Conservation (phyloP, 2,888 invertebrate species). For the Bombyx huttoni region DNA sequence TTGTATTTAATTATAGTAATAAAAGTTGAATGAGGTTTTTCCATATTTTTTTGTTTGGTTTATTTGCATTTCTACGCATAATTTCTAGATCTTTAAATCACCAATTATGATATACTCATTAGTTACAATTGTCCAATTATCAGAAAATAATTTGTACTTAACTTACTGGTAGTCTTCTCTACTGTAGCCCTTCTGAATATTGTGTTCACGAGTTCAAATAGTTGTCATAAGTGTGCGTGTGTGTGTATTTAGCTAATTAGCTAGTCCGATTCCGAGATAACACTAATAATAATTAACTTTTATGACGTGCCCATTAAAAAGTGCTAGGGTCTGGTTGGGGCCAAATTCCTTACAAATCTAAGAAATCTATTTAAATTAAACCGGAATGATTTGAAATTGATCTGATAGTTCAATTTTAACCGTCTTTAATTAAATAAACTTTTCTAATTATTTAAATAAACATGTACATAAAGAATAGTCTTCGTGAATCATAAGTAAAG, state of each 20-base stretch:
- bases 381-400: too few species aligned
- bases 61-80: too few species aligned
- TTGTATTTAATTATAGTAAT: too few species aligned
- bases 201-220: background rate
- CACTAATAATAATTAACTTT: conserved; percentile 27
- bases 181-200: background rate
- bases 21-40: too few species aligned
- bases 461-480: background rate
- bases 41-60: too few species aligned
- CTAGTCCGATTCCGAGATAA: conserved; percentile 30
- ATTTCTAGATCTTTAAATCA: too few species aligned
- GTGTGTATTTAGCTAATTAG: conserved; percentile 25
- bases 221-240: conserved; percentile 8
- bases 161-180: background rate
- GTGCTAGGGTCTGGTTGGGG: background rate
- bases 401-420: too few species aligned
- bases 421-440: too few species aligned
- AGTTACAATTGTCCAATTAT: too few species aligned
- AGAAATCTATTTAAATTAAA: too few species aligned
- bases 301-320: conserved; percentile 19
- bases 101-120: too few species aligned
- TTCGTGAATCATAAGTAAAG: background rate
- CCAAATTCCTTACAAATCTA: background rate
- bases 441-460: background rate
- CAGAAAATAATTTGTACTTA: background rate